Evolutionary conservation across 2,113 vertebrate genomes (phyloP), one percentile per base, ranked within the genome.

Genomic region (Sisor rabdophorus): DNA sequence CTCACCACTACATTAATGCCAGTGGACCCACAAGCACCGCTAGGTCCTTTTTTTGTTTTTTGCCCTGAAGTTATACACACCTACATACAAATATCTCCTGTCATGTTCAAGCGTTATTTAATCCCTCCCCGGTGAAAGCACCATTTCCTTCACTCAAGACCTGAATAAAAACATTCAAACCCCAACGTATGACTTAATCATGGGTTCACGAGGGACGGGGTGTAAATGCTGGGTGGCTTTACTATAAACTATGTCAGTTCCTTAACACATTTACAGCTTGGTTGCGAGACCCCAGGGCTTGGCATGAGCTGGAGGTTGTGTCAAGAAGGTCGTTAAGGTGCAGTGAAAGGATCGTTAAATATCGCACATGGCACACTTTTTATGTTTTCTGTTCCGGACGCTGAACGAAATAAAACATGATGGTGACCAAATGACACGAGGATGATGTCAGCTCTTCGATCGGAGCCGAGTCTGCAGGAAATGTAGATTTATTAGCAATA

Each of bases 401-500:
- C 59, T 40, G 47, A 36, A 65, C 44, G 16, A 36, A 54, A 64
- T 24, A 17, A 63, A 36, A 67, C 28, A 64, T 32, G 48, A 52
- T 28, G 16, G 30, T 16, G 17, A 36, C 19, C 50, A 11, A 44
- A n/a, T 15, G 17, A 20, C 16, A 26, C 7, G 15, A 28, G 50
- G 22, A 65, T 76, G 48, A 76, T 11, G 60, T 67, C 61, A 54
- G 28, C n/a, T 17, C 12, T 11, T 24, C 64, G 13, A 47, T 48
- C 13, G 1, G 4, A 16, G 50, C 16, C 3, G 15, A 9, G 4
- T 13, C n/a, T 24, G 17, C 28, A 40, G 44, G 40, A 71, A 53
- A 4, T 67, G 22, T 76, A 44, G 58, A 44, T 54, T 75, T 65
- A 75, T 75, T 75, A 40, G 59, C 54, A n/a, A 44, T 71, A 54